Percentiles rank a stretch among this genome's conserved stretches.
phyloP scores from a whole-genome alignment of 2,113 vertebrate genomes.

The Rousettus leschenaultii region DNA sequence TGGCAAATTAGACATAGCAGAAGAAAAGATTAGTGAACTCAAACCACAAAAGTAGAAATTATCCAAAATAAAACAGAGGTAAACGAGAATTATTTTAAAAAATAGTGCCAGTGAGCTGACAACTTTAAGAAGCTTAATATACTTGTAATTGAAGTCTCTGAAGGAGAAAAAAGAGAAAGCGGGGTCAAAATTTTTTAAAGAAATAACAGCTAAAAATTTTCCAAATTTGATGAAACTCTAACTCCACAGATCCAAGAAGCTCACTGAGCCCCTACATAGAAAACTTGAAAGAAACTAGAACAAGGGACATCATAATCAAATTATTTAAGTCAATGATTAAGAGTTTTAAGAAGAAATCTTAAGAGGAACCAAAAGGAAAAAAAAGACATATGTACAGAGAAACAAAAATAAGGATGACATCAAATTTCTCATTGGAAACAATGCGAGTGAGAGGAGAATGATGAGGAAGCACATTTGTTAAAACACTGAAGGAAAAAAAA shows the following conservation, averaged over 20 bases:
- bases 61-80: conserved; percentile 1
- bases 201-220: neutral
- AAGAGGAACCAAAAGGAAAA: neutral
- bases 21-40: neutral
- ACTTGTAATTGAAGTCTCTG: neutral
- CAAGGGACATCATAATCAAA: neutral
- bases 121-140: neutral
- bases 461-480: neutral
- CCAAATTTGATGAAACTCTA: neutral
- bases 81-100: neutral
- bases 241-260: neutral
- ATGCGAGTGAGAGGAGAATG: neutral
- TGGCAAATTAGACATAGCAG: neutral
- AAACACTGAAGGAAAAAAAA: neutral
- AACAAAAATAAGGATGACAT: neutral
- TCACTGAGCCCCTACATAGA: neutral
- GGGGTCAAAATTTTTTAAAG: neutral
- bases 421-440: neutral
- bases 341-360: neutral
- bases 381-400: too few species aligned
- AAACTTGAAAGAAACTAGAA: neutral
- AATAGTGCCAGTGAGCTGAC: neutral
- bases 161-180: neutral
- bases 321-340: neutral
- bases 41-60: neutral